Conservation (phyloP, 2,797 vertebrate genomes). For the Sebastes iracundus region DNA sequence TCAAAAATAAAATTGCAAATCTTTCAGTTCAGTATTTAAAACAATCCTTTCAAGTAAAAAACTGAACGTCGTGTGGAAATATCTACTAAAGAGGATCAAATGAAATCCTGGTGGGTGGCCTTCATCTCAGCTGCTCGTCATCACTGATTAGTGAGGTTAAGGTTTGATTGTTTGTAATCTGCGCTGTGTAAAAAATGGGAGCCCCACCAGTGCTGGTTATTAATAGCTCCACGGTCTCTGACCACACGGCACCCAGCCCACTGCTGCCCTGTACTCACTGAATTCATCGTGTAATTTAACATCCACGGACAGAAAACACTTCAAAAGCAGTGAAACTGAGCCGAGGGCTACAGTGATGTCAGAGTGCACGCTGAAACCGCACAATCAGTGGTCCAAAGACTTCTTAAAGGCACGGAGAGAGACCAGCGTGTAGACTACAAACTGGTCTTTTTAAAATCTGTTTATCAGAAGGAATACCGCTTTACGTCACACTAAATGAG, state of each 20-base stretch:
- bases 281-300: constrained; percentile 50
- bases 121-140: not conserved
- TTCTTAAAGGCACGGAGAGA: not conserved
- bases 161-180: not conserved
- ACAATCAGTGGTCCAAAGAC: not conserved
- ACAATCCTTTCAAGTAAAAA: no score
- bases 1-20: not conserved
- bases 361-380: not conserved
- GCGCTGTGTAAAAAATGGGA: not conserved
- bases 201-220: constrained; percentile 43
- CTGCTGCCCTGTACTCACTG: constrained; percentile 27
- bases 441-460: not conserved
- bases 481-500: not conserved
- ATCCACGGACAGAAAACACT: not conserved
- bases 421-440: not conserved
- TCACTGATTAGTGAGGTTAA: not conserved
- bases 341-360: not conserved
- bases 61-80: not conserved
- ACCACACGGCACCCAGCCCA: constrained; percentile 43
- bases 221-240: constrained; percentile 53
- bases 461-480: not conserved
- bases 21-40: not conserved
- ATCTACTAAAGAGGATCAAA: not conserved
- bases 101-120: not conserved
- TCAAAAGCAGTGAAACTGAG: constrained; percentile 8